A percentile compares a stretch with the other conserved stretches of the same genome.
Evolutionary conservation across 2,113 vertebrate genomes (phyloP).

Genomic region (Carollia perspicillata): DNA sequence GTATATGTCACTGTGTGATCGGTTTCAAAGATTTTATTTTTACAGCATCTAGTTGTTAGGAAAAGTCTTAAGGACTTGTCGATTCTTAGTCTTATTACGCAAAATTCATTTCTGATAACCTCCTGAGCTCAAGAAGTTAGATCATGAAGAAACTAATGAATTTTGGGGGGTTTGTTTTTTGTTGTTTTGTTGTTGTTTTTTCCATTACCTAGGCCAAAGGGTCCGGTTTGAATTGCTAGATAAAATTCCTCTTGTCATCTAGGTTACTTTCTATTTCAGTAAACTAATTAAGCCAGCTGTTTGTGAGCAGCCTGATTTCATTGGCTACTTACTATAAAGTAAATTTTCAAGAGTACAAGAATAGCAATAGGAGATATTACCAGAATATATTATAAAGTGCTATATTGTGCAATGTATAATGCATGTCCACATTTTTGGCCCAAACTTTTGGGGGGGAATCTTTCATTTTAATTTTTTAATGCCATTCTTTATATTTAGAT

Average conservation of each 20-base stretch:
- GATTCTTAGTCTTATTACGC: background rate
- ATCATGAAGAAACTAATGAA: background rate
- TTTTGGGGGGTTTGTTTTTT: too few relatives aligned
- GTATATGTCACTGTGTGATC: background rate
- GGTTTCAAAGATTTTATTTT: slow-evolving; percentile 2
- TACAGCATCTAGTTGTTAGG: background rate
- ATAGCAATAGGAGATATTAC: background rate
- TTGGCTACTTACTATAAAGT: background rate
- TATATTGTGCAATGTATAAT: too few relatives aligned
- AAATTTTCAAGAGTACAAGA: background rate
- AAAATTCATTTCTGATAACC: background rate
- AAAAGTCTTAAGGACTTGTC: background rate
- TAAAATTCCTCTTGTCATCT: background rate
- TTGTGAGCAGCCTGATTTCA: background rate
- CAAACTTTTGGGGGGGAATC: too few relatives aligned
- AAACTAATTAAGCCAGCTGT: background rate
- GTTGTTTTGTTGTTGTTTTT: background rate
- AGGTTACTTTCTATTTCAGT: background rate
- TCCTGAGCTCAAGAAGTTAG: background rate
- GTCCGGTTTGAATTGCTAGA: background rate
- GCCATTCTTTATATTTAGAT: too few relatives aligned
- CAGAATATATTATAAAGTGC: background rate
- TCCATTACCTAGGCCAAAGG: background rate
- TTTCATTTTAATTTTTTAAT: too few relatives aligned
- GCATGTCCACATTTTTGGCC: too few relatives aligned